Evolutionary conservation across 2,888 invertebrate genomes (phyloP), one percentile per base, ranked within the genome.

Genomic region (Conops quadrifasciatus): DNA sequence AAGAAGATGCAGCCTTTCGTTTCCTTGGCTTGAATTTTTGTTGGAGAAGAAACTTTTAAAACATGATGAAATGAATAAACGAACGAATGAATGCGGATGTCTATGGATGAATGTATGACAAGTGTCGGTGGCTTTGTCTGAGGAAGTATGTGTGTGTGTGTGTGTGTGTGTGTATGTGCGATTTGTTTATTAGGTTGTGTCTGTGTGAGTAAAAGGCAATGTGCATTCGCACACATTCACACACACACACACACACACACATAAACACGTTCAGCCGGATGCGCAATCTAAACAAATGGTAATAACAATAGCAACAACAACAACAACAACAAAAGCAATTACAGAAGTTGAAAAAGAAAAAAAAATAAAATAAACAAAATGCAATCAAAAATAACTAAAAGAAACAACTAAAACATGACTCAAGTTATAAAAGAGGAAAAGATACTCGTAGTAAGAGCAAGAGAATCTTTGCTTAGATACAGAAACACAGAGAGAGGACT

Each of bases 1-100:
- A 62, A 62, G 62, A 60, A 68, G 68, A 68, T 62, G 68, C 62
- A 68, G 30, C 4, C 36, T 7, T 68, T 68, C 51, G 68, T 68
- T 36, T 68, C 62, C 36, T 68, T 68, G 68, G 51, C 47, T 60
- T 67, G 67, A 51, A 62, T 51, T 68, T 68, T 62, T 49, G 68
- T 62, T 62, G 45, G 15, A n/a, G 13, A 36, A 53, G 21, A 51
- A 68, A 68, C 62, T 62, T 68, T 68, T 68, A 21, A 58, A 36
- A 9, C 36, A 36, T 36, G 36, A 36, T 7, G 36, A 9, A 36
- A 36, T 36, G 9, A 36, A 36, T 36, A 9, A 36, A 36, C 36
- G 36, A 36, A 36, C 28, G 51, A 24, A 28, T 26, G 58, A 24
- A 53, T 21, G n/a, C 21, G 24, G 24, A 16, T 58, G 58, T 24